phyloP scores from a whole-genome alignment of 2,888 invertebrate genomes.

The Spilosoma lubricipeda region DNA sequence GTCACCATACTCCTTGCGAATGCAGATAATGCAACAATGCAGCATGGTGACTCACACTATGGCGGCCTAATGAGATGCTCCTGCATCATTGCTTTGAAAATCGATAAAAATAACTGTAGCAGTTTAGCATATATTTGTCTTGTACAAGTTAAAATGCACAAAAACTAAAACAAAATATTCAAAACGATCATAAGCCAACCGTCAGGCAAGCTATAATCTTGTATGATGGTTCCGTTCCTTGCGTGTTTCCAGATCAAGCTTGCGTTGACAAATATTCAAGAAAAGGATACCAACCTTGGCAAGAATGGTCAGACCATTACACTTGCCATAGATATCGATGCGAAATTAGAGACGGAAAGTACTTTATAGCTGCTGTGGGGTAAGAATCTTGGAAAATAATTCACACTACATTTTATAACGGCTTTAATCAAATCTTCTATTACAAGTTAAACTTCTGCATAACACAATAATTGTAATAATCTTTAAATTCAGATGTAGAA shows the following conservation, averaged over 20 bases:
- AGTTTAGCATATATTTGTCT: background rate
- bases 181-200: background rate
- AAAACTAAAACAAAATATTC: background rate
- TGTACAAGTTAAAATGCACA: background rate
- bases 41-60: too few relatives aligned
- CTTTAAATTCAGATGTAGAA: slow-evolving; percentile 71
- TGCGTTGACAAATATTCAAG: slow-evolving; percentile 84
- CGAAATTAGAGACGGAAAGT: slow-evolving; percentile 82
- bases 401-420: background rate
- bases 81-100: background rate
- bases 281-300: slow-evolving; percentile 84
- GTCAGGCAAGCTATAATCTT: background rate
- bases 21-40: too few relatives aligned
- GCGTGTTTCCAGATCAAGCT: slow-evolving; percentile 72
- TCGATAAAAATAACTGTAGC: background rate
- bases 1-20: too few relatives aligned
- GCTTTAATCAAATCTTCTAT: background rate
- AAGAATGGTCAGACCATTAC: slow-evolving; percentile 84
- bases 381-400: slow-evolving; percentile 37
- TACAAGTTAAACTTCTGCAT: background rate
- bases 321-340: slow-evolving; percentile 82
- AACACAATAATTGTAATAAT: background rate
- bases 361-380: slow-evolving; percentile 83
- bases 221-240: background rate
- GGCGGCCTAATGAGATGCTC: too few relatives aligned